phyloP scores from a whole-genome alignment of 2,797 vertebrate species.

The Onychomys leucogaster region DNA sequence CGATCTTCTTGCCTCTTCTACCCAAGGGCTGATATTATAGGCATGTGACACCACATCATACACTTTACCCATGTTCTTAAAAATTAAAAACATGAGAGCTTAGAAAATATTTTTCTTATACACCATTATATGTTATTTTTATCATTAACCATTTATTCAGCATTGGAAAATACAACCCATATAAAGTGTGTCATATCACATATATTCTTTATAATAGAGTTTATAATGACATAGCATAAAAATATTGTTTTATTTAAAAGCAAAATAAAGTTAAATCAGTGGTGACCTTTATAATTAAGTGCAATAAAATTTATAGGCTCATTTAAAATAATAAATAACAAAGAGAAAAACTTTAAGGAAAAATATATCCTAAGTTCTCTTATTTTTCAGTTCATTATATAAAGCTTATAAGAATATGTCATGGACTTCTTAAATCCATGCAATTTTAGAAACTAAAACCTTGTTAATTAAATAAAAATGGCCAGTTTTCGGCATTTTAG shows the following conservation, averaged over 20 bases:
- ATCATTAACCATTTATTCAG: not conserved
- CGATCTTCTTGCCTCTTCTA: not conserved
- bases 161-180: slow-evolving; percentile 26
- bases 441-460: slow-evolving; percentile 55
- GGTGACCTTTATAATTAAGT: not conserved
- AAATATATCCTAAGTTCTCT: not conserved
- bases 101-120: not conserved
- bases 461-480: not conserved
- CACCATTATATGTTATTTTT: not conserved
- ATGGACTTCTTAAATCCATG: not conserved
- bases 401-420: not conserved
- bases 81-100: slow-evolving; percentile 34
- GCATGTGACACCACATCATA: not conserved
- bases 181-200: not conserved
- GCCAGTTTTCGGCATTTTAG: not conserved
- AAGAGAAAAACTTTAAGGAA: not conserved
- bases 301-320: not conserved
- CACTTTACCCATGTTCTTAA: not conserved
- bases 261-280: slow-evolving; percentile 5
- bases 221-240: slow-evolving; percentile 24
- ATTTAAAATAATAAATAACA: not conserved
- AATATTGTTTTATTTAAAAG: slow-evolving; percentile 35
- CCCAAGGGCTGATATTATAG: not conserved
- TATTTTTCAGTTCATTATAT: not conserved
- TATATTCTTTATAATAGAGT: not conserved